Base-by-base conservation (phyloP, 1,140 invertebrate species). In the Hylaeus anthracinus region DNA sequence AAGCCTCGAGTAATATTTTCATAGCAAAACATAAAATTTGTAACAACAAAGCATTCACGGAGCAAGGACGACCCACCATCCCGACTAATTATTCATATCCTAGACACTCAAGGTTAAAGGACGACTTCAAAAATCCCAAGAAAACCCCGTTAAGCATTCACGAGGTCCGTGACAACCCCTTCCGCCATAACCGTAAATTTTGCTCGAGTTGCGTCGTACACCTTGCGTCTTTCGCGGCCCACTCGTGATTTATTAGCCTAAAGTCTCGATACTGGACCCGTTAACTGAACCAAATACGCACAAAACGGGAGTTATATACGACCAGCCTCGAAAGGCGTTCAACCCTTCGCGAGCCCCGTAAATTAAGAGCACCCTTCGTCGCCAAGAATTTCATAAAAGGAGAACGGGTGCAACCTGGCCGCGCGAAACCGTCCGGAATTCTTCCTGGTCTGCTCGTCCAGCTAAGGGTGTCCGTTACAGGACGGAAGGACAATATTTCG, bases 201-300 rank as follows among this genome's bases (percentile, higher is more conserved):
- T 41, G n/a, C 37, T 39, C 4, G 14, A 1, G 9, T 8, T n/a
- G 8, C 45, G 15, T 53, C 37, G 56, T 56, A 39, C 66, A 63
- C 43, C 56, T 77, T 71, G 41, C 75, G 56, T 37, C 15, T 65
- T 56, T 55, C 41, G 12, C n/a, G 15, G 9, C n/a, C 39, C 4
- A 15, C 26, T 8, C 0, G n/a, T 80, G 78, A 80, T 80, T 75
- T 80, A 80, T n/a, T 66, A 43, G 63, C 37, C 15, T 14, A 4
- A 48, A 12, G 37, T 3, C 8, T 8, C n/a, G 58, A 55, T n/a
- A 55, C 51, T 37, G 60, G 26, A 6, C 2, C 12, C 14, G 2
- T 1, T 10, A 64, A 64, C n/a, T 45, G 39, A 53, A 48, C 71
- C 67, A 78, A 78, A 55, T 5, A 9, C 5, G 15, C 1, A 2